Base-by-base conservation (phyloP, 2,113 vertebrate species). In the Microcebus murinus region DNA sequence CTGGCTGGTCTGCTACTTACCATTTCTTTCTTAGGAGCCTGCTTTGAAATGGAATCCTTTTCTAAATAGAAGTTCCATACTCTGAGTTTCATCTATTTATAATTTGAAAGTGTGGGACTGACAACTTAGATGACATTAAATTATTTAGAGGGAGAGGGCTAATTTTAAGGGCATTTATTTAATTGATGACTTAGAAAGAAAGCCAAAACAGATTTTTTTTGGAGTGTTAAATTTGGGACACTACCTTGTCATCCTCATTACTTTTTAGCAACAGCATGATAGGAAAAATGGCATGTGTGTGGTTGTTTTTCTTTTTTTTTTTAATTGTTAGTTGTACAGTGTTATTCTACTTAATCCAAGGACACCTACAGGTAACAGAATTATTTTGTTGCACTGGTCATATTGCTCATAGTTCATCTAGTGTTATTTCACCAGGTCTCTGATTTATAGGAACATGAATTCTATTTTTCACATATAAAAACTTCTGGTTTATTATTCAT, bases 11-110 rank as follows among this genome's bases (percentile, higher is more conserved):
- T 70, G 18, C 55, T 52, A 68, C 82, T 93, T 67, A 71, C 31
- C 68, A 10, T 50, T 45, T 84, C 71, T 96, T 68, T 82, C 91
- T 87, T 71, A 87, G 90, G 63, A 71, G 23, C 45, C 77, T 34
- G 39, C 88, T 96, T 95, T 96, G 97, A 95, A 95, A 93, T 92
- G 97, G 34, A 84, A 94, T 94, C 71, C 87, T 92, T 79, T 95
- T 81, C 77, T 63, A 92, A 77, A 48, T 8, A 92, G 82, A 95
- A 48, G 68, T 45, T 87, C 67, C 88, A 52, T 61, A 70, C 90
- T 67, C 68, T 77, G 85, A 70, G 73, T 86, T 89, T 55, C 74
- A 55, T 94, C 95, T 95, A 90, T 95, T 94, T 96, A 77, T 97
- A 95, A 79, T 79, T 73, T 87, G 63, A 74, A 91, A 88, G 68